phyloP scores from a whole-genome alignment of 2,797 vertebrate species.

The Schizopygopsis malacanthus region DNA sequence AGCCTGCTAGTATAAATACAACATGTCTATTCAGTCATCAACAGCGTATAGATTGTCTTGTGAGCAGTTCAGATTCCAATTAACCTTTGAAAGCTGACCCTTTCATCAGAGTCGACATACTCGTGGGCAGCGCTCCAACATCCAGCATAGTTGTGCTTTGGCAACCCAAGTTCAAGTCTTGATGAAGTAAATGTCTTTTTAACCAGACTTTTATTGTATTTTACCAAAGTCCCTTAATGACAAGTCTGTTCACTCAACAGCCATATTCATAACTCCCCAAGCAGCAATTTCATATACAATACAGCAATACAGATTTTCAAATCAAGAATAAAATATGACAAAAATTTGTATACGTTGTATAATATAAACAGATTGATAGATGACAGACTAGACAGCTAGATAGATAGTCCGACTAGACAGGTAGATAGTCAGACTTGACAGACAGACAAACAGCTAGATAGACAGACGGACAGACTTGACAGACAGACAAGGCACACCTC shows the following conservation, averaged over 20 bases:
- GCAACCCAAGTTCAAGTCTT: background rate
- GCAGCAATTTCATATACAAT: background rate
- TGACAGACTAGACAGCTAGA: background rate
- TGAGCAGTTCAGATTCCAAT: conserved; percentile 8
- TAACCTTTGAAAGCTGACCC: background rate
- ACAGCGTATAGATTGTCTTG: background rate
- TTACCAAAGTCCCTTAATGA: background rate
- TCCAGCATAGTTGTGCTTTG: background rate
- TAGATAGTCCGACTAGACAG: background rate
- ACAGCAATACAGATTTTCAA: background rate
- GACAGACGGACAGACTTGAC: no score
- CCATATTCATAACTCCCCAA: background rate
- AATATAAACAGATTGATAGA: background rate
- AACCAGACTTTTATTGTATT: background rate
- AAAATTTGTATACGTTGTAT: no score
- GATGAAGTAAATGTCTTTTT: background rate
- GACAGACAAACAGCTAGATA: no score
- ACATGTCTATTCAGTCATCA: background rate
- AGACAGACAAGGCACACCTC: background rate
- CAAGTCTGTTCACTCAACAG: background rate
- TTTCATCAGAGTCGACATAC: conserved; percentile 2
- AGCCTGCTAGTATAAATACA: background rate
- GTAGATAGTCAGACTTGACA: no score
- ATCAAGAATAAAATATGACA: no score
- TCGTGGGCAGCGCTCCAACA: background rate